Evolutionary conservation across 2,888 invertebrate genomes (phyloP), one percentile per base, ranked within the genome.

Genomic region (Drosophila ustulata): DNA sequence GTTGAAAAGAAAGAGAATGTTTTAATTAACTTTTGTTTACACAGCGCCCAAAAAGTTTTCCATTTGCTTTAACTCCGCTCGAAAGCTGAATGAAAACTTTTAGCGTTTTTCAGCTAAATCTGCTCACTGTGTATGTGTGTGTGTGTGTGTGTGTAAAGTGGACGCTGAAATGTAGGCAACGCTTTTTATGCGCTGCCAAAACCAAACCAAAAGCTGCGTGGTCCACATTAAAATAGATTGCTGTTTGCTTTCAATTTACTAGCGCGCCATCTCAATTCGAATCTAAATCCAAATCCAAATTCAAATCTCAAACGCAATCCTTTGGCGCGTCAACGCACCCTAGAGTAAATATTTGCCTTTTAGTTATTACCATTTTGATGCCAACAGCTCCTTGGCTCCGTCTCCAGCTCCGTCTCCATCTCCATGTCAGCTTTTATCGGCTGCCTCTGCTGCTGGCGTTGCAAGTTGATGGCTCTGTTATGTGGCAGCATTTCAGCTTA

Each of bases 11-110:
- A 41, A 50, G 34, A 43, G 65, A 88, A 83, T 78, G 84, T 83
- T 84, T 84, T 87, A 84, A 87, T 87, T 75, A 88, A 84, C 87
- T 87, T 82, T 80, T 82, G 83, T 88, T 85, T 88, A 55, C 65
- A 63, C 50, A 67, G 77, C 56, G 69, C 25, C 47, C 32, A 71
- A 67, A 80, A 80, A 76, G 56, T 82, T 79, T 82, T 50, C 51
- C 55, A 68, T 75, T 75, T 65, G 57, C 45, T 75, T 66, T 56
- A 74, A 50, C 43, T 59, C 23, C 7, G 47, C 45, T 37, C 25
- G 43, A 73, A 64, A 62, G 61, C 47, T 46, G 49, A 52, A 37
- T 52, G 30, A 46, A 53, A 77, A 64, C 65, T 61, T 61, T 71
- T 37, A 13, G 56, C 41, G 34, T 63, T 66, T 66, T 63, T 13